Conservation (phyloP, 2,888 invertebrate species). For the Aleiodes testaceus region DNA sequence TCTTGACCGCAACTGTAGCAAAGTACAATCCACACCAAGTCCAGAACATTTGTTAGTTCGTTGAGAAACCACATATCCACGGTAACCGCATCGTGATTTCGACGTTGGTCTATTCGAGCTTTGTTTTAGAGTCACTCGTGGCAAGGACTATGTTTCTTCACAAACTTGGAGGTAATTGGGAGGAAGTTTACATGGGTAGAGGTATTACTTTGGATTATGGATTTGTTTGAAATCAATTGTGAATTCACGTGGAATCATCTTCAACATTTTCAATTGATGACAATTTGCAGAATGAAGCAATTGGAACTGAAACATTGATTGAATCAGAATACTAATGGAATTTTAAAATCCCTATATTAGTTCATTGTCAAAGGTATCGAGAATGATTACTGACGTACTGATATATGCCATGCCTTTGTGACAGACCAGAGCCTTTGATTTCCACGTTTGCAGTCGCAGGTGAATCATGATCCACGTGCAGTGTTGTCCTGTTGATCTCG, state of each 20-base stretch:
- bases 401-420: slow-evolving; percentile 16
- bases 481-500: slow-evolving; percentile 17
- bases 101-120: slow-evolving; percentile 10
- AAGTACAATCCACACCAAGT: slow-evolving; percentile 55
- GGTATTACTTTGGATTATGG: background rate
- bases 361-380: slow-evolving; percentile 5
- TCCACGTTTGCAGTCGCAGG: slow-evolving; percentile 9
- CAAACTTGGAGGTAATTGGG: background rate
- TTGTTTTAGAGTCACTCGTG: slow-evolving; percentile 2
- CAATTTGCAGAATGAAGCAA: too few relatives aligned
- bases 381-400: slow-evolving; percentile 9
- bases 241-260: too few relatives aligned
- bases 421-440: slow-evolving; percentile 17
- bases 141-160: background rate
- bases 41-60: slow-evolving; percentile 54
- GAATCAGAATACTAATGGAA: background rate
- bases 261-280: too few relatives aligned
- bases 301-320: background rate
- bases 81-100: slow-evolving; percentile 33
- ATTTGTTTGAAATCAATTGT: too few relatives aligned
- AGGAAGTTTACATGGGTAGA: background rate
- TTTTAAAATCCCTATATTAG: background rate
- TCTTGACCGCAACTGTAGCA: background rate
- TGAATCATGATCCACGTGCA: slow-evolving; percentile 5
- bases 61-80: slow-evolving; percentile 40